Evolutionary conservation across 2,113 vertebrate genomes (phyloP), one percentile per base, ranked within the genome.

Genomic region (Lophochroa leadbeateri): DNA sequence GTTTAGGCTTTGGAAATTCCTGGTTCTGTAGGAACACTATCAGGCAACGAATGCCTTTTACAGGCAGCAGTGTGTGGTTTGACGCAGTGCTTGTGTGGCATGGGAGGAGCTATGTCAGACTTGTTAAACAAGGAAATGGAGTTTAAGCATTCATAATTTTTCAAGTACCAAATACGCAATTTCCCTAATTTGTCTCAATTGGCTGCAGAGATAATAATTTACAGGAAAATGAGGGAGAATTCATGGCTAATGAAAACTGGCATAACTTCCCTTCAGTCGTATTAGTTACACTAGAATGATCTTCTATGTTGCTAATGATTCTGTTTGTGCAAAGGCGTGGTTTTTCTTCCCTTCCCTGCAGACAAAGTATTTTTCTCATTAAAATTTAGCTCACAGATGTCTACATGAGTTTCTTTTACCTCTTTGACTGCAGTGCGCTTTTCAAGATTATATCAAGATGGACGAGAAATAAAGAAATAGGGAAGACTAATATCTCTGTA

Each of bases 271-370:
- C 43, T 68, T 69, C 75, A 83, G 85, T 71, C 19, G 4, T 72
- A 91, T 96, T 94, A 88, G 53, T 93, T 88, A 71, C 88, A 88
- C 60, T 75, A 57, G 91, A 90, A 92, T 44, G 29, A 70, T 92
- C 79, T 69, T 87, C 84, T 91, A 0, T 53, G 78, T 68, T 96
- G 46, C 55, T 94, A 81, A 96, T 86, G 82, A 78, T 88, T 86
- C 85, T 78, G 46, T 86, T 90, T 77, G 71, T 81, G 76, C 50
- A 86, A 83, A 93, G 58, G 75, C 39, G 82, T 13, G 11, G 17
- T 31, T 81, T 50, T 12, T 5, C 10, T 11, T 33, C 9, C 12
- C 13, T 82, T 85, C 50, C 28, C 68, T 90, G 41, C 57, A 91
- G 67, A 89, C 43, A n/a, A 94, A 92, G 18, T n/a, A 68, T 60